phyloP scores from a whole-genome alignment of 2,113 vertebrate genomes.

The Melanerpes formicivorus region DNA sequence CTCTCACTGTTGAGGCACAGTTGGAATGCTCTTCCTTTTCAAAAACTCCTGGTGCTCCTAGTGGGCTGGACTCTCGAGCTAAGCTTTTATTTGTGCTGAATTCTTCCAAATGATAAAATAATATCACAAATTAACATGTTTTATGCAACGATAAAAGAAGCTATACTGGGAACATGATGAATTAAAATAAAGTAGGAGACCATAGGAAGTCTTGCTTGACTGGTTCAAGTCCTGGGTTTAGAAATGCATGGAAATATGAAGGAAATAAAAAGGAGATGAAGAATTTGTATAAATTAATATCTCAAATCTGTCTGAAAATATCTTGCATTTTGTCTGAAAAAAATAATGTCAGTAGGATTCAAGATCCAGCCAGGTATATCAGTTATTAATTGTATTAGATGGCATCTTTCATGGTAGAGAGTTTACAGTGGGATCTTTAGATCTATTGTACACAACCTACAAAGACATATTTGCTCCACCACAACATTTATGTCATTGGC shows the following conservation, averaged over 20 bases:
- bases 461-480: background rate
- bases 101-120: slow-evolving; percentile 15
- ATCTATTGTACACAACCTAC: background rate
- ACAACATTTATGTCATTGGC: background rate
- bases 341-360: background rate
- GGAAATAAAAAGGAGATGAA: background rate
- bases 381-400: background rate
- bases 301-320: background rate
- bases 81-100: background rate
- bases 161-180: background rate
- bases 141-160: background rate
- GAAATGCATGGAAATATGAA: background rate
- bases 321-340: background rate
- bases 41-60: background rate
- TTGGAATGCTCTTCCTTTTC: background rate
- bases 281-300: background rate
- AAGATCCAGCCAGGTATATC: background rate
- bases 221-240: background rate
- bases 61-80: background rate
- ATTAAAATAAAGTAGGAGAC: background rate
- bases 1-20: background rate
- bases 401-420: background rate
- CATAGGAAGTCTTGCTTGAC: background rate
- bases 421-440: background rate
- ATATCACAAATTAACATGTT: background rate